These are phyloP conservation scores for Coregonus ussuriensis DNA, from an alignment of 2,797 vertebrate genomes.

Conservation along the genomic window DNA sequence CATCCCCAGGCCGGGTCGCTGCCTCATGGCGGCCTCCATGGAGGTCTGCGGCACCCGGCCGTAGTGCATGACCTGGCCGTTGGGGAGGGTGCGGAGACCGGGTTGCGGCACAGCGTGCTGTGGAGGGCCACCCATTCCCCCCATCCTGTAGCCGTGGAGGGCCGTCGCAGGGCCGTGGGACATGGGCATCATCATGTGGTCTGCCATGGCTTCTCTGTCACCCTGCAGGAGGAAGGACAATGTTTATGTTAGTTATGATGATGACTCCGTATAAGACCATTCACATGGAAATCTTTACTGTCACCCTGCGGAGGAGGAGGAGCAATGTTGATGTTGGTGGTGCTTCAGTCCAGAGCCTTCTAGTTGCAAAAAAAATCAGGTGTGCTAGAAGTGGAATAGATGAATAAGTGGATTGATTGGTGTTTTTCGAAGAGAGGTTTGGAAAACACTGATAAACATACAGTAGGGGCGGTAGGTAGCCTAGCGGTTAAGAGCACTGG, in stretches of 20 bases:
- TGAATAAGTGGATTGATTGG: neutral
- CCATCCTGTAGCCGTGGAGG: slow-evolving; percentile 84
- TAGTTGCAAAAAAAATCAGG: neutral
- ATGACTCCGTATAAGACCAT: neutral
- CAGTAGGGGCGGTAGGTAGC: no score
- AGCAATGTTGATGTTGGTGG: neutral
- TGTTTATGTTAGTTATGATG: neutral
- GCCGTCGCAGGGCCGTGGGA: slow-evolving; percentile 68
- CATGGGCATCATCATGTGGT: slow-evolving; percentile 94
- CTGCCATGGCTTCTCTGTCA: slow-evolving; percentile 79
- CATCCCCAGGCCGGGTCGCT: slow-evolving; percentile 65
- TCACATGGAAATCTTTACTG: neutral
- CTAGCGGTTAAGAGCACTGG: no score
- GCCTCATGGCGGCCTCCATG: slow-evolving; percentile 82
- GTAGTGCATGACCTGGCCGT: slow-evolving; percentile 83
- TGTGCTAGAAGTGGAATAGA: neutral
- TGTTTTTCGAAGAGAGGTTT: neutral
- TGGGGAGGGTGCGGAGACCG: slow-evolving; percentile 65
- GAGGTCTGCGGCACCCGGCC: slow-evolving; percentile 69
- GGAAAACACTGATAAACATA: neutral
- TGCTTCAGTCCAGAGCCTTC: neutral
- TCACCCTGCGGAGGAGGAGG: neutral
- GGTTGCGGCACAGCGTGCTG: slow-evolving; percentile 75
- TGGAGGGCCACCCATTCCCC: slow-evolving; percentile 81
- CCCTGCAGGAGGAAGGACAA: slow-evolving; percentile 44